Conservation (phyloP, 1,140 invertebrate genomes). For the Drosophila mauritiana region DNA sequence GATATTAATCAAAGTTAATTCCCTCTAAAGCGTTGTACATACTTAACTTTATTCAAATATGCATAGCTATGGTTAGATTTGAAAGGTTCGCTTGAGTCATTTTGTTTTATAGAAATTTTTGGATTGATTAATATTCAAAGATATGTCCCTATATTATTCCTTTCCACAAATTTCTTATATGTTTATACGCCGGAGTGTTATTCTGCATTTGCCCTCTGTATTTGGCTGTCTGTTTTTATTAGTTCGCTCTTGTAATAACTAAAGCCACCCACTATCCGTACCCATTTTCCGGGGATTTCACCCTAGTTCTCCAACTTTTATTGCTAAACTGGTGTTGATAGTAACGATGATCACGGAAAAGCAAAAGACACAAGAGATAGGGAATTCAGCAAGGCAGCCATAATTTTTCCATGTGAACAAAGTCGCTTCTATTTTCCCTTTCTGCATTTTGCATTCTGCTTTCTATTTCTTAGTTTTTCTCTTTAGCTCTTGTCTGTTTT, state of each 20-base stretch:
- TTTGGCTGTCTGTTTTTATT: slow-evolving; percentile 76
- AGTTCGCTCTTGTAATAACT: slow-evolving; percentile 75
- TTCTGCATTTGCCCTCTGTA: slow-evolving; percentile 38
- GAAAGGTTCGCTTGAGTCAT: no score
- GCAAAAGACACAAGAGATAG: background rate
- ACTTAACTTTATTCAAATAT: no score
- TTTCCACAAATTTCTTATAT: slow-evolving; percentile 12
- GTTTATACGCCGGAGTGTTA: slow-evolving; percentile 15
- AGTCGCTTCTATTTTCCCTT: slow-evolving; percentile 15
- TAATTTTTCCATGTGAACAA: slow-evolving; percentile 64
- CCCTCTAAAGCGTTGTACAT: background rate
- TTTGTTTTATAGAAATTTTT: no score
- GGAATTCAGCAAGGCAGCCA: slow-evolving; percentile 55
- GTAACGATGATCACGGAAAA: slow-evolving; percentile 68
- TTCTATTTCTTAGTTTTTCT: slow-evolving; percentile 9
- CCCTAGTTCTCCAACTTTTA: slow-evolving; percentile 37
- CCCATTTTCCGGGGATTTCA: slow-evolving; percentile 3
- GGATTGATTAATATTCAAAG: background rate
- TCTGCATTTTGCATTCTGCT: slow-evolving; percentile 33
- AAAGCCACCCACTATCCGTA: slow-evolving; percentile 2
- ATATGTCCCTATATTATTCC: background rate
- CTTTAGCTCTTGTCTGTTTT: slow-evolving; percentile 17
- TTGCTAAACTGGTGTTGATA: slow-evolving; percentile 78
- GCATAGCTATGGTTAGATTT: no score
- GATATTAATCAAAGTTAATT: background rate